Percentiles rank a stretch among this genome's conserved stretches.
Evolutionary conservation across 1,140 invertebrate genomes (phyloP).

Genomic region (Caenorhabditis inopinata): DNA sequence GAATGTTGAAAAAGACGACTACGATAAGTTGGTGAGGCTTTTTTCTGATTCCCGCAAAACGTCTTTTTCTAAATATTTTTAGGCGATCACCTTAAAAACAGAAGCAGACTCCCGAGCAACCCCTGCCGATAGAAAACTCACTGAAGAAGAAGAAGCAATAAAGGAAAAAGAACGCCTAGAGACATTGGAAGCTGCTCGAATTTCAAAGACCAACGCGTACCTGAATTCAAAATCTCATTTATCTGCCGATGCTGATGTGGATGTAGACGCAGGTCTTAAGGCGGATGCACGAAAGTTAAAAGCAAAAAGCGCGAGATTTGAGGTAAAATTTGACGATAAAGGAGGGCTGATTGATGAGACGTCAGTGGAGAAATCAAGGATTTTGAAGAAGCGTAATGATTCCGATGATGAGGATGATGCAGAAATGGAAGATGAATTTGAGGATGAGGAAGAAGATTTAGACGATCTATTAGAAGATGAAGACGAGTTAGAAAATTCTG

Average conservation of each 20-base stretch:
- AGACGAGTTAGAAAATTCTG: not conserved
- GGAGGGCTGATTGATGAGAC: slow-evolving; percentile 4
- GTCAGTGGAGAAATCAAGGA: not conserved
- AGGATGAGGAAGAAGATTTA: slow-evolving; percentile 30
- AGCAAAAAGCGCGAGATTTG: slow-evolving; percentile 25
- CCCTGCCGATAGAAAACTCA: slow-evolving; percentile 39
- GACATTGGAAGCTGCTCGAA: slow-evolving; percentile 25
- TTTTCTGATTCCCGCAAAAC: not conserved
- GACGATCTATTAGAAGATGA: slow-evolving; percentile 40
- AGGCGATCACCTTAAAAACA: slow-evolving; percentile 26
- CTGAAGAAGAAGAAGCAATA: slow-evolving; percentile 40
- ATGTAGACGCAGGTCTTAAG: not conserved
- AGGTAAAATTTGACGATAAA: slow-evolving; percentile 7
- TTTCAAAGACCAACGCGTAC: slow-evolving; percentile 36
- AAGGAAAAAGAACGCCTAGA: slow-evolving; percentile 48
- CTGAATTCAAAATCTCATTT: slow-evolving; percentile 19
- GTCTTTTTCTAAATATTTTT: not conserved
- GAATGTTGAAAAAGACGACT: slow-evolving; percentile 40
- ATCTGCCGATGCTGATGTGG: slow-evolving; percentile 20
- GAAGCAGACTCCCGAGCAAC: slow-evolving; percentile 31
- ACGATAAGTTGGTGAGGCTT: slow-evolving; percentile 44
- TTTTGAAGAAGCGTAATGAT: not conserved
- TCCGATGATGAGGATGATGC: slow-evolving; percentile 24
- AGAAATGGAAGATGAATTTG: not conserved
- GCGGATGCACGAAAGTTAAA: not conserved